Evolutionary conservation across 2,797 vertebrate species (phyloP).

Genomic region (Silurus aristotelis): DNA sequence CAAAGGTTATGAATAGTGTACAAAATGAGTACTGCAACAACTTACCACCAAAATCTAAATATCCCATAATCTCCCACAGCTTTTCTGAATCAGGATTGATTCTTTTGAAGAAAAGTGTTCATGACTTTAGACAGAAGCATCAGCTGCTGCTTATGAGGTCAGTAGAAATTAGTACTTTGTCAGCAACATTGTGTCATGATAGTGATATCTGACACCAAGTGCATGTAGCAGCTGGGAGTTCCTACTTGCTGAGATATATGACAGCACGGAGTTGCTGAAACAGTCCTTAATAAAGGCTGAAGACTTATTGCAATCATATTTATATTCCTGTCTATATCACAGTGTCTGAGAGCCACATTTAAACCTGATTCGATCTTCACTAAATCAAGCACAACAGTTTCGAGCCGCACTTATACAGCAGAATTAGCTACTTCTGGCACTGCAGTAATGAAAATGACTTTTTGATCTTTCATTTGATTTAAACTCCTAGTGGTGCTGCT

Average conservation of each 20-base stretch:
- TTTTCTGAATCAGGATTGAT: not conserved
- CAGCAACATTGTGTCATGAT: conserved; percentile 45
- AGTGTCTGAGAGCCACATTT: not conserved
- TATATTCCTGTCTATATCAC: not conserved
- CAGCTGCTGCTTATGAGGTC: conserved; percentile 52
- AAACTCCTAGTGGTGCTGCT: not conserved
- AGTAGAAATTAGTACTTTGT: conserved; percentile 51
- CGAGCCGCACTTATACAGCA: not conserved
- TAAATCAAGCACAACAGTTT: not conserved
- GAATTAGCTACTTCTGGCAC: not conserved
- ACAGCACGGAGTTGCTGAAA: conserved; percentile 5
- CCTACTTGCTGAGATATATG: conserved; percentile 10
- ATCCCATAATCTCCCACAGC: not conserved
- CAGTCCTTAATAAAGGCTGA: not conserved
- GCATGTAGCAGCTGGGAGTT: conserved; percentile 47
- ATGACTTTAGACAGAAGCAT: conserved; percentile 48
- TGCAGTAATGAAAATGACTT: conserved; percentile 9
- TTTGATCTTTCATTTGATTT: not conserved
- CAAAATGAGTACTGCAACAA: not conserved
- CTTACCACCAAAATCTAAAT: not conserved
- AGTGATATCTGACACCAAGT: conserved; percentile 52
- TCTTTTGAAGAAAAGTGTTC: conserved; percentile 23
- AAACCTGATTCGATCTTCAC: not conserved
- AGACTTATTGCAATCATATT: not conserved
- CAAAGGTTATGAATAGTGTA: not conserved